Percentiles rank a stretch among this genome's conserved stretches.
These are phyloP conservation scores for Furcifer pardalis DNA, from an alignment of 2,797 vertebrate genomes.

Conservation along the genomic window DNA sequence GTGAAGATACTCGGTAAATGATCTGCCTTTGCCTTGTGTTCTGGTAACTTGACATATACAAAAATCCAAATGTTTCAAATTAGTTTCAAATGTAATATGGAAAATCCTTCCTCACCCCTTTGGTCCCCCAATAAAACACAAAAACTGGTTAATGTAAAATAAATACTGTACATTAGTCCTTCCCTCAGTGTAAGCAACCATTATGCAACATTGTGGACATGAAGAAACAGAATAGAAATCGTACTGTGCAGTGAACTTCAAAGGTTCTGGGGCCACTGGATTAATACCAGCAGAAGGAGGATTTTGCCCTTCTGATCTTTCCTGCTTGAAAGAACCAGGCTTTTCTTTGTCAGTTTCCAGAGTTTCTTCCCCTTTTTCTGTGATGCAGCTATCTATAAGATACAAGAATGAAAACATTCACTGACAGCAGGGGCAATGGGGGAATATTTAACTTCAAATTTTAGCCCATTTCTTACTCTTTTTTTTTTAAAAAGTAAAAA, in stretches of 20 bases:
- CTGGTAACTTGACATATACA: slow-evolving; percentile 76
- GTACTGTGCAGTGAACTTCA: slow-evolving; percentile 77
- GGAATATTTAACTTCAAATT: too few relatives aligned
- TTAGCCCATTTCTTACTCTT: slow-evolving; percentile 9
- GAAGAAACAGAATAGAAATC: slow-evolving; percentile 59
- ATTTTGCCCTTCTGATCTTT: slow-evolving; percentile 70
- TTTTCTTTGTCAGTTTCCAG: slow-evolving; percentile 54
- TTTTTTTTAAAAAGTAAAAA: background rate
- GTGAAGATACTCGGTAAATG: slow-evolving; percentile 87
- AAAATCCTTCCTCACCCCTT: slow-evolving; percentile 54
- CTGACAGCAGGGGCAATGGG: too few relatives aligned
- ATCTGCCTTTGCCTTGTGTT: slow-evolving; percentile 78
- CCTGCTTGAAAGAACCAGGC: slow-evolving; percentile 65
- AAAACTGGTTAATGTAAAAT: too few relatives aligned
- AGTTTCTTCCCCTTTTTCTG: slow-evolving; percentile 71
- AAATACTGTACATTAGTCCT: slow-evolving; percentile 60
- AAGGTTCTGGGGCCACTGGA: slow-evolving; percentile 66
- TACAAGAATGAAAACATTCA: slow-evolving; percentile 53
- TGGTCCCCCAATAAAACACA: background rate
- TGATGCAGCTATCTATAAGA: slow-evolving; percentile 72
- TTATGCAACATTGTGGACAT: slow-evolving; percentile 60
- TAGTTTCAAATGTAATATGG: slow-evolving; percentile 63
- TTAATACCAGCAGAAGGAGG: slow-evolving; percentile 69
- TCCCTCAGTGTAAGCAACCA: slow-evolving; percentile 57
- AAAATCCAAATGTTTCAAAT: slow-evolving; percentile 25